Percentiles rank a stretch among this genome's conserved stretches.
Evolutionary conservation across 2,888 invertebrate genomes (phyloP).

Genomic region (Drosophila dives): DNA sequence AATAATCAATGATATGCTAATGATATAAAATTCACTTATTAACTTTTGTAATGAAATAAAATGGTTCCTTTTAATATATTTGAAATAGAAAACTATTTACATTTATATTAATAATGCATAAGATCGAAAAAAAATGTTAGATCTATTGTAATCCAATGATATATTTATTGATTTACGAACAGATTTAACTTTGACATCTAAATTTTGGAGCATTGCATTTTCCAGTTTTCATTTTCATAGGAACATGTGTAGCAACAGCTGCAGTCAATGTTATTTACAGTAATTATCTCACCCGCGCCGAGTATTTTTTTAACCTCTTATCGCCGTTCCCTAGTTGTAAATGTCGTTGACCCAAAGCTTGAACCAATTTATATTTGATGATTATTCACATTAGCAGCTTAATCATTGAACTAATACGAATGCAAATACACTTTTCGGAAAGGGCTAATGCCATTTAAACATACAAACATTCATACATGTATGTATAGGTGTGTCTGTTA

Average conservation of each 20-base stretch:
- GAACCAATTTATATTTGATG: constrained; percentile 5
- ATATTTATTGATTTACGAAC: background rate
- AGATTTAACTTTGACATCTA: background rate
- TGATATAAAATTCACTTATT: background rate
- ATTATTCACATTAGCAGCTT: background rate
- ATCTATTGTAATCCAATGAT: background rate
- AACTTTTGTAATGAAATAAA: background rate
- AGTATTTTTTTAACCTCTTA: constrained; percentile 14
- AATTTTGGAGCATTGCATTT: background rate
- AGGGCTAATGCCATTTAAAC: constrained; percentile 11
- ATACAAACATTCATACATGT: background rate
- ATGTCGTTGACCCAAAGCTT: constrained; percentile 37
- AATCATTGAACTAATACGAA: background rate
- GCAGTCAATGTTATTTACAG: constrained; percentile 4
- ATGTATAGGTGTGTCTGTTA: constrained; percentile 11
- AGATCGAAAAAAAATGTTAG: background rate
- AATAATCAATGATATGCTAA: background rate
- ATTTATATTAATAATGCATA: background rate
- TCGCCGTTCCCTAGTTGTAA: constrained; percentile 2
- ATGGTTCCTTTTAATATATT: background rate
- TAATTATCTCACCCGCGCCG: constrained; percentile 15
- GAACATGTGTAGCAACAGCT: constrained; percentile 11
- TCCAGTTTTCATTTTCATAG: background rate
- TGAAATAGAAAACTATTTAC: background rate
- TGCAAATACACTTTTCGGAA: background rate